These are phyloP conservation scores for Latrodectus geometricus DNA, from an alignment of 1,140 invertebrate species.

Conservation along the genomic window DNA sequence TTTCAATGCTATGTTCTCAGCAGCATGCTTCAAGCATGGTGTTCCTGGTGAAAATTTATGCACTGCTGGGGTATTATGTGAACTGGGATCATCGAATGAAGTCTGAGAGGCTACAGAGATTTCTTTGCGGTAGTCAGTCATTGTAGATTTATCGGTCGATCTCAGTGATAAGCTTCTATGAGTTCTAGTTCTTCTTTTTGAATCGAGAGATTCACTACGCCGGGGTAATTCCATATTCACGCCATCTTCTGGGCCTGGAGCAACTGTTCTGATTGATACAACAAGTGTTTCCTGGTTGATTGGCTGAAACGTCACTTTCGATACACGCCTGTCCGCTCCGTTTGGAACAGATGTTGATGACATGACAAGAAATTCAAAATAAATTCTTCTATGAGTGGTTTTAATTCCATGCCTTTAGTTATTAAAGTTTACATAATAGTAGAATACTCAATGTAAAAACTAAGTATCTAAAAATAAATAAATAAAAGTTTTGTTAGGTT, in stretches of 20 bases:
- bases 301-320: background rate
- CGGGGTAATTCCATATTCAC: background rate
- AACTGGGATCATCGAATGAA: background rate
- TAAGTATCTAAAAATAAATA: no score
- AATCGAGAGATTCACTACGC: constrained; percentile 16
- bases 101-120: background rate
- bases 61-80: background rate
- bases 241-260: background rate
- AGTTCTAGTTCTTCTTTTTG: background rate
- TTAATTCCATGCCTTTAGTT: no score
- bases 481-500: no score
- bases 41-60: background rate
- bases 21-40: constrained; percentile 50
- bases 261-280: constrained; percentile 18
- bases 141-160: background rate
- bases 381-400: no score
- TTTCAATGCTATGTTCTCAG: constrained; percentile 28
- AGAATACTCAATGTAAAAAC: no score
- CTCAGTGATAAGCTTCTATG: background rate
- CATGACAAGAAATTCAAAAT: no score
- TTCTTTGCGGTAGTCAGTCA: constrained; percentile 10
- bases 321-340: background rate
- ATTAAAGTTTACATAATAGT: no score
- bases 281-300: constrained; percentile 2
- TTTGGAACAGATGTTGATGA: background rate